Conservation (phyloP, 1,140 invertebrate species). For the Nephila pilipes region DNA sequence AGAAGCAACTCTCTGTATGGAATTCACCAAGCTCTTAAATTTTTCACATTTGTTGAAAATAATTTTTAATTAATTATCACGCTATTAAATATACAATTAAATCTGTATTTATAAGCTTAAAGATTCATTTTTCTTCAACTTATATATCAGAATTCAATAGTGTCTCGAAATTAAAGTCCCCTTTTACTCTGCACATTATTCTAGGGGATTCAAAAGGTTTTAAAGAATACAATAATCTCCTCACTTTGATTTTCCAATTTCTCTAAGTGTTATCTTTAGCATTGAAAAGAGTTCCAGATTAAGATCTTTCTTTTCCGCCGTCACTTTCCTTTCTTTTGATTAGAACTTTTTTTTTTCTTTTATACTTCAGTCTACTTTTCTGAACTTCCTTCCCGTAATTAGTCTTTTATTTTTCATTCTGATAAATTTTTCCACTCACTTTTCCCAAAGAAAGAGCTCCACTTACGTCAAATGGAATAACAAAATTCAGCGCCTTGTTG, state of each 20-base stretch:
- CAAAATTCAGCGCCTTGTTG: background rate
- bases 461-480: background rate
- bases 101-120: too few species aligned
- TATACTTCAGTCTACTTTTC: background rate
- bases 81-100: too few species aligned
- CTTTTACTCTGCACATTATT: too few species aligned
- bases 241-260: conserved; percentile 24
- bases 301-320: background rate
- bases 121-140: too few species aligned
- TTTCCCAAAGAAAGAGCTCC: background rate
- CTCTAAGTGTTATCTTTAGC: conserved; percentile 3
- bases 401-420: conserved; percentile 15
- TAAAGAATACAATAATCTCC: background rate
- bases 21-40: too few species aligned
- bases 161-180: too few species aligned
- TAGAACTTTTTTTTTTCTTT: background rate
- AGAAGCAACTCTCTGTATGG: too few species aligned
- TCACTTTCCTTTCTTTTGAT: conserved; percentile 1
- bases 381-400: background rate
- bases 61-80: too few species aligned
- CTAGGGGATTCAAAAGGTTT: background rate
- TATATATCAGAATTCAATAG: too few species aligned
- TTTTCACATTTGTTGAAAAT: too few species aligned
- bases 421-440: background rate
- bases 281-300: background rate